These are phyloP conservation scores for Piprites chloris DNA, from an alignment of 2,113 vertebrate genomes.

Conservation along the genomic window DNA sequence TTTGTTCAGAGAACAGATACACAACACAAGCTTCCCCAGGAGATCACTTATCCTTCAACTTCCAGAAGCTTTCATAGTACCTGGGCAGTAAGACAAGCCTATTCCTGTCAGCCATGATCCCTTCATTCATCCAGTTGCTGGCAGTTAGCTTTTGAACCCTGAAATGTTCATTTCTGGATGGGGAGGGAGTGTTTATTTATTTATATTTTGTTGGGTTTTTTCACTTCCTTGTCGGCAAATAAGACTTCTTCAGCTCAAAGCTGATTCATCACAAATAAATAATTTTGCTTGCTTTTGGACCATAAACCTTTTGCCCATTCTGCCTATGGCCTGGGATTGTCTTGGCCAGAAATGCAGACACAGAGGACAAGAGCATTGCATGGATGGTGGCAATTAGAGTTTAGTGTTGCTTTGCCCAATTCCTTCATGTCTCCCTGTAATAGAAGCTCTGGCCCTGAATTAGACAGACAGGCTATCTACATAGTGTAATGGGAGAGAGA, in stretches of 20 bases:
- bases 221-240: background rate
- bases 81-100: background rate
- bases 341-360: background rate
- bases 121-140: background rate
- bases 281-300: background rate
- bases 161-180: background rate
- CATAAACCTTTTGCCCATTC: background rate
- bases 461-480: background rate
- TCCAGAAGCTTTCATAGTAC: background rate
- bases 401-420: background rate
- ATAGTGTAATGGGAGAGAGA: slow-evolving; percentile 9
- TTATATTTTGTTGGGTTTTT: background rate
- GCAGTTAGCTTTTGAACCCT: background rate
- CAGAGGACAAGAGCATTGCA: background rate
- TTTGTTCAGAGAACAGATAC: background rate
- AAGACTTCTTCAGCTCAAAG: background rate
- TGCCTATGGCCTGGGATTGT: background rate
- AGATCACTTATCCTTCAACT: background rate
- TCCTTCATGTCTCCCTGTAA: background rate
- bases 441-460: background rate
- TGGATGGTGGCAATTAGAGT: background rate
- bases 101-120: background rate
- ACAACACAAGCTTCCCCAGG: background rate
- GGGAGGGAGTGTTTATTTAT: background rate
- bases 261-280: background rate